Evolutionary conservation across 2,797 vertebrate species (phyloP).

Genomic region (Muscicapa comitata): DNA sequence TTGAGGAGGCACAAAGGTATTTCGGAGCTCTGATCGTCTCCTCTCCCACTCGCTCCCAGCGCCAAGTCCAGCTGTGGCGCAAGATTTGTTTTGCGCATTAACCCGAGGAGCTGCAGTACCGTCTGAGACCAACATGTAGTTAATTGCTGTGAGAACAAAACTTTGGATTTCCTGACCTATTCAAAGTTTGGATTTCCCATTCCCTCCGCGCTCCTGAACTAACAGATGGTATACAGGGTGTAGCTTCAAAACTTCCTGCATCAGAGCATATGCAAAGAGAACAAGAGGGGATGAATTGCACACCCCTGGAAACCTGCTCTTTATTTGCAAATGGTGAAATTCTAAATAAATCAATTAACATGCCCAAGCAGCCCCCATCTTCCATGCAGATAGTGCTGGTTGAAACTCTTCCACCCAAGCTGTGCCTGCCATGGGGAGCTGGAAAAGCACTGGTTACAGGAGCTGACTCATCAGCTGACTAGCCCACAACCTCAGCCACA

Average conservation of each 20-base stretch:
- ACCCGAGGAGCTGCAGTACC: neutral
- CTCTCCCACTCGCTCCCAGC: neutral
- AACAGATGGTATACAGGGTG: slow-evolving; percentile 26
- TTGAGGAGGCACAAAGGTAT: slow-evolving; percentile 52
- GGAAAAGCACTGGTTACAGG: slow-evolving; percentile 52
- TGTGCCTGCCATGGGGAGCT: neutral
- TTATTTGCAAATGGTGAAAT: neutral
- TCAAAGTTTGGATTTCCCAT: slow-evolving; percentile 37
- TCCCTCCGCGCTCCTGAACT: neutral
- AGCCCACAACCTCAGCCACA: slow-evolving; percentile 56
- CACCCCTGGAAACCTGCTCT: neutral
- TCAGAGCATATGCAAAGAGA: neutral
- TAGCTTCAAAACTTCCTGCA: neutral
- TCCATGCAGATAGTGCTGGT: neutral
- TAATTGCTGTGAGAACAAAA: slow-evolving; percentile 49
- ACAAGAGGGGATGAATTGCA: neutral
- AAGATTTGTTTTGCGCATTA: neutral
- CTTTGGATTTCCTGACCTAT: slow-evolving; percentile 41
- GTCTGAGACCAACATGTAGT: slow-evolving; percentile 54
- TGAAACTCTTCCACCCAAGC: neutral
- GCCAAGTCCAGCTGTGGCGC: slow-evolving; percentile 41
- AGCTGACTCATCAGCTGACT: slow-evolving; percentile 59
- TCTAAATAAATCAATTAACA: neutral
- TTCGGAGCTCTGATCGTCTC: neutral
- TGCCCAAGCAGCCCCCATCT: neutral